A percentile compares a stretch with the other conserved stretches of the same genome.
Evolutionary conservation across 2,113 vertebrate genomes (phyloP).

Genomic region (Ptilonorhynchus violaceus): DNA sequence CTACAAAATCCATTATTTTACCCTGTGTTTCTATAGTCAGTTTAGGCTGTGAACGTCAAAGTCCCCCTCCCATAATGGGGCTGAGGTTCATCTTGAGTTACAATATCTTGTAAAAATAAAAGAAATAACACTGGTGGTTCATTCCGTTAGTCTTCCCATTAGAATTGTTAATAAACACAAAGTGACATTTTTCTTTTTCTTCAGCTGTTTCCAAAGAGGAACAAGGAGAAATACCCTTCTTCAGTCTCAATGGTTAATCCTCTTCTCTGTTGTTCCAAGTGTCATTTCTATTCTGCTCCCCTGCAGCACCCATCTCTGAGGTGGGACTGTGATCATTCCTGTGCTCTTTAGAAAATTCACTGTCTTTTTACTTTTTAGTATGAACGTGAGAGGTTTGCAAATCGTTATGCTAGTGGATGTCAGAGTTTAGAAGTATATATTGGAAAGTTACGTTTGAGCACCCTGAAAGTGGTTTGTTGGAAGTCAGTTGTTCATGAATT

Average conservation of each 20-base stretch:
- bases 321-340: slow-evolving; percentile 46
- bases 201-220: neutral
- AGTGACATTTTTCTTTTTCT: neutral
- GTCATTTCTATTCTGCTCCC: neutral
- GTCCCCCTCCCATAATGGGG: neutral
- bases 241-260: neutral
- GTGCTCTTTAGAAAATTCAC: neutral
- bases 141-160: neutral
- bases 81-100: neutral
- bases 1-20: neutral
- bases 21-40: neutral
- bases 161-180: neutral
- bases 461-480: neutral
- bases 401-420: neutral
- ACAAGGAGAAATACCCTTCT: neutral
- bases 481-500: neutral
- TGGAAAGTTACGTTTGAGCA: neutral
- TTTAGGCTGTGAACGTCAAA: neutral
- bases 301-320: slow-evolving; percentile 16
- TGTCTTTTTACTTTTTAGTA: neutral
- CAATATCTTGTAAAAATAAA: neutral
- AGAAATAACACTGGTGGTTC: neutral
- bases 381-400: neutral
- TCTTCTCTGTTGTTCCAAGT: neutral
- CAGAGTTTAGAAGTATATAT: neutral